Evolutionary conservation across 2,113 vertebrate genomes (phyloP), one percentile per base, ranked within the genome.

Genomic region (Barnardius zonarius): DNA sequence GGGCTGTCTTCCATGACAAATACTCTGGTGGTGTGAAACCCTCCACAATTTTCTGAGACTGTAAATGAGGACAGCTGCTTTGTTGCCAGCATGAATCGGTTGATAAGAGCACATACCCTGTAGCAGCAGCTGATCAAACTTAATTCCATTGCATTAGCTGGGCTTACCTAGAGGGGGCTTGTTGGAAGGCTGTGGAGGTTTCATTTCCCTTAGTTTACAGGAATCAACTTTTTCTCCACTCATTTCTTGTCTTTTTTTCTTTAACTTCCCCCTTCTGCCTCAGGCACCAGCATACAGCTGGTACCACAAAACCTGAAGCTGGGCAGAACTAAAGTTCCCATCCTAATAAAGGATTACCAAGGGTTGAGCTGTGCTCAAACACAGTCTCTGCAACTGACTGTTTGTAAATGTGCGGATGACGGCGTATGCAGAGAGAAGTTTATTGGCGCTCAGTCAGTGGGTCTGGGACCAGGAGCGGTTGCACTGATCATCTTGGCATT

Each of bases 401-500:
- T 98, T 11, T 98, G 98, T 44, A 20, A 83, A 2, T 98, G 98
- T 64, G 31, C 59, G 9, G 44, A 69, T 2, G 75, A 92, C 0
- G 51, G 84, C 0, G 52, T 52, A 7, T 98, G 98, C 57, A 46
- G 17, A 6, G 88, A 83, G 3, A 88, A 7, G 4, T 3, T 75
- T 6, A 7, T 1, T 2, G 37, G 49, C 0, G 2, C 13, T 0
- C 44, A 55, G 25, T 85, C 72, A 0, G 78, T 96, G 33, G 87
- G 93, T 13, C 95, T 98, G 78, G 98, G 97, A 35, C 94, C 97
- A 3, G 95, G 91, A 22, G 98, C 98, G 0, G 24, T 98, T 61
- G 97, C 92, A 0, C 94, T 98, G 1, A 98, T 98, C 49, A 95
- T 98, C 79, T 79, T 98, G 59, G 98, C 98, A 0, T 84, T 98